A percentile compares a stretch with the other conserved stretches of the same genome.
Evolutionary conservation across 2,888 invertebrate genomes (phyloP).

Genomic region (Scaeva pyrastri): DNA sequence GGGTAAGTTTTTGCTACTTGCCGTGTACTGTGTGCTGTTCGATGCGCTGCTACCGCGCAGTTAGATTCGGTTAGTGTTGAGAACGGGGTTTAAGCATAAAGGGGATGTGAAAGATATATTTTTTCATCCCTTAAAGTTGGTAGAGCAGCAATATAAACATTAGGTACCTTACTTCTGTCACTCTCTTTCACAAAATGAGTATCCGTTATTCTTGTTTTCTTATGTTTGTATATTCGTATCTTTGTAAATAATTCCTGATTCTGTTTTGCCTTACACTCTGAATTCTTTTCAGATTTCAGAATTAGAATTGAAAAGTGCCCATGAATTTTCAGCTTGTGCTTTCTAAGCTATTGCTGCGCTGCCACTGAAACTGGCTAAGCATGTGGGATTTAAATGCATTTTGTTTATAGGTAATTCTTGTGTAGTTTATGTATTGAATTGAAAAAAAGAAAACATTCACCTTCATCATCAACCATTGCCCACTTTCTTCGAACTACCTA

Average conservation of each 20-base stretch:
- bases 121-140: constrained; percentile 23
- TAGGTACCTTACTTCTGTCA: constrained; percentile 23
- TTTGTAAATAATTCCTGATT: constrained; percentile 4
- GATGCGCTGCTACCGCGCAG: neutral
- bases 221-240: neutral
- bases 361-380: too few relatives aligned
- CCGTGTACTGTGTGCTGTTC: too few relatives aligned
- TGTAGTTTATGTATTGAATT: too few relatives aligned
- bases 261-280: neutral
- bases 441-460: too few relatives aligned
- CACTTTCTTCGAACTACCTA: too few relatives aligned
- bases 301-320: neutral
- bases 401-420: too few relatives aligned
- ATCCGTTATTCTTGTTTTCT: neutral
- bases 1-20: neutral
- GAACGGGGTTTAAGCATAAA: neutral
- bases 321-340: too few relatives aligned
- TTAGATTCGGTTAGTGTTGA: neutral
- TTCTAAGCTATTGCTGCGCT: neutral
- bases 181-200: constrained; percentile 18
- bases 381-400: too few relatives aligned
- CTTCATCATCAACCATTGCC: too few relatives aligned
- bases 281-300: neutral
- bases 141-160: constrained; percentile 15
- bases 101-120: neutral